phyloP scores from a whole-genome alignment of 2,797 vertebrate species.

The Tangara arthus region DNA sequence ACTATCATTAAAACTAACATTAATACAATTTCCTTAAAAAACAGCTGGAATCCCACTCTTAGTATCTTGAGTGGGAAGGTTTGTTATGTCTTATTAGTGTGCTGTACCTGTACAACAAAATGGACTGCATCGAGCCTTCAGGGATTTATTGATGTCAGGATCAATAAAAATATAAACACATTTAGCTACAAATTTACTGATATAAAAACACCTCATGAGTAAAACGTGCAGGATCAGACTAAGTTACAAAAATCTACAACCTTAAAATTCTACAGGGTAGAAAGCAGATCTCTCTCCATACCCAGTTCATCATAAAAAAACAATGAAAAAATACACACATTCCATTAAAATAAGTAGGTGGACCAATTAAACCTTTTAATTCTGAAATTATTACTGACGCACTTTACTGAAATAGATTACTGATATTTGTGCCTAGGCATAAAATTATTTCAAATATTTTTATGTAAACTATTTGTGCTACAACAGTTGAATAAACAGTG shows the following conservation, averaged over 20 bases:
- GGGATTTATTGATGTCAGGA: not conserved
- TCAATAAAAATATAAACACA: not conserved
- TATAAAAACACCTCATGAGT: not conserved
- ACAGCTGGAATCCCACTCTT: not conserved
- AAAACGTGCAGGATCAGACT: not conserved
- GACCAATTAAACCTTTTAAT: not conserved
- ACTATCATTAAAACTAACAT: not conserved
- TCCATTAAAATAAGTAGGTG: not conserved
- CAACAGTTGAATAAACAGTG: rapidly evolving
- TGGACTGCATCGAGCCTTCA: not conserved
- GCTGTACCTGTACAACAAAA: not conserved
- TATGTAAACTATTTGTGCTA: not conserved
- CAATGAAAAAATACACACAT: not conserved
- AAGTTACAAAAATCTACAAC: not conserved
- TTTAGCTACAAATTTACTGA: not conserved
- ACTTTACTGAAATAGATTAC: not conserved
- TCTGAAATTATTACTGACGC: not conserved
- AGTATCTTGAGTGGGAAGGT: not conserved
- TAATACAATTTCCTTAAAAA: not conserved
- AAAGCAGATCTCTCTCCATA: not conserved
- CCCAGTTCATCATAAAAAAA: not conserved
- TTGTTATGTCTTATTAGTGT: not conserved
- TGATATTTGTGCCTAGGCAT: not conserved
- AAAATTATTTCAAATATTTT: not conserved
- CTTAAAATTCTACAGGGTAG: not conserved